phyloP scores from a whole-genome alignment of 1,140 invertebrate genomes.

The Augochlora pura region DNA sequence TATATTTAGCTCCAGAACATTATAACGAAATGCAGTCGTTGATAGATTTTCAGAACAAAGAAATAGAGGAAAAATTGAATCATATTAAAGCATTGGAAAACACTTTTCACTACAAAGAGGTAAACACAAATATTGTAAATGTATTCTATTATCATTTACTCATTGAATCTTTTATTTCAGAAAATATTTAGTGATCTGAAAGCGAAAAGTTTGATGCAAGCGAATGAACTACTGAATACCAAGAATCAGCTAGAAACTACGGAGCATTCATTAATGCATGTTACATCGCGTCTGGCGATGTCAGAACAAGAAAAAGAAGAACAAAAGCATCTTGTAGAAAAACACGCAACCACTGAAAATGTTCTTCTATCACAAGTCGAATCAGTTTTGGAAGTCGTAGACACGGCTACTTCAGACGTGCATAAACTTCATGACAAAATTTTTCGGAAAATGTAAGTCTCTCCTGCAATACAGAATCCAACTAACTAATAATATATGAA shows the following conservation, averaged over 20 bases:
- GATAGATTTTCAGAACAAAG: slow-evolving; percentile 86
- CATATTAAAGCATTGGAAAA: slow-evolving; percentile 86
- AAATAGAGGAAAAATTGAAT: slow-evolving; percentile 87
- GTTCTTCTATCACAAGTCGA: slow-evolving; percentile 83
- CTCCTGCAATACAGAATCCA: neutral
- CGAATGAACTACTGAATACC: slow-evolving; percentile 80
- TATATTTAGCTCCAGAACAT: slow-evolving; percentile 92
- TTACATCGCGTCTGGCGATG: slow-evolving; percentile 76
- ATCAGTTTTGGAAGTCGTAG: slow-evolving; percentile 84
- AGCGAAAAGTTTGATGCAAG: slow-evolving; percentile 75
- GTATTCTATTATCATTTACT: neutral
- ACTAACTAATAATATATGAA: slow-evolving; percentile 34
- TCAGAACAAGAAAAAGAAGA: slow-evolving; percentile 81
- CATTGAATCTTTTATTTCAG: slow-evolving; percentile 31
- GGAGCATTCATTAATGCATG: slow-evolving; percentile 77
- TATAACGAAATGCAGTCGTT: slow-evolving; percentile 88
- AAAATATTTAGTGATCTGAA: slow-evolving; percentile 82
- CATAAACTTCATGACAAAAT: slow-evolving; percentile 85
- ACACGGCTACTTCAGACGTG: slow-evolving; percentile 84
- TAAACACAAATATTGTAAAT: slow-evolving; percentile 54
- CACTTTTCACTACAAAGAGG: slow-evolving; percentile 83
- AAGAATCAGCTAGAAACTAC: slow-evolving; percentile 81
- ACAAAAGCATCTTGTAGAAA: slow-evolving; percentile 83
- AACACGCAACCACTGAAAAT: slow-evolving; percentile 85
- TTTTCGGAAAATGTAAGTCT: slow-evolving; percentile 81